These are phyloP conservation scores for Hofmannophila pseudospretella DNA, from an alignment of 2,888 invertebrate species.

Conservation along the genomic window DNA sequence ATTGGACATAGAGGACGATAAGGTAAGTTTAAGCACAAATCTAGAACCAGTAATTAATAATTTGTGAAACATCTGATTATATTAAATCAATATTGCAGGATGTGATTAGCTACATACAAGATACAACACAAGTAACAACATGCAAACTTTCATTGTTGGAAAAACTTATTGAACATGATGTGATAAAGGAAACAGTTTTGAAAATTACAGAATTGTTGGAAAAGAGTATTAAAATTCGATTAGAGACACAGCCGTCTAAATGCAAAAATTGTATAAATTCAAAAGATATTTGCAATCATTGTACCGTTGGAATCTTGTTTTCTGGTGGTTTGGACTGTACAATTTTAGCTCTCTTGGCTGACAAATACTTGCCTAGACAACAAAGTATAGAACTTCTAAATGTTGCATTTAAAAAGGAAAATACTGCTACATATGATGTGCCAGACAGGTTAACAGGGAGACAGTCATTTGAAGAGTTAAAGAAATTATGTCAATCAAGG, in stretches of 20 bases:
- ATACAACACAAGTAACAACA: conserved; percentile 25
- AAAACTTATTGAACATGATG: conserved; percentile 47
- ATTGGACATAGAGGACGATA: conserved; percentile 25
- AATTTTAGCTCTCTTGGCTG: conserved; percentile 88
- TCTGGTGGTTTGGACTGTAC: conserved; percentile 98
- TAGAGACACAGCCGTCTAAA: conserved; percentile 78
- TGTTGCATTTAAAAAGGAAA: conserved; percentile 89
- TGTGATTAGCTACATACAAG: conserved; percentile 39
- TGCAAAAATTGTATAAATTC: conserved; percentile 78
- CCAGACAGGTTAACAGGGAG: conserved; percentile 91
- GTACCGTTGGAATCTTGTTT: conserved; percentile 89
- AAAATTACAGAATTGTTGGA: conserved; percentile 72
- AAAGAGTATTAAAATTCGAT: conserved; percentile 78
- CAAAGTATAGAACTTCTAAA: conserved; percentile 94
- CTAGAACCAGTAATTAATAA: no score
- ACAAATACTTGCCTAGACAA: conserved; percentile 80
- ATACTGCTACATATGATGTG: conserved; percentile 77
- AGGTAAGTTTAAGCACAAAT: conserved; percentile 33
- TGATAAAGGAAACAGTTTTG: conserved; percentile 55
- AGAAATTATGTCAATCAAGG: conserved; percentile 80
- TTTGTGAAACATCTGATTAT: no score
- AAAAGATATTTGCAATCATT: conserved; percentile 67
- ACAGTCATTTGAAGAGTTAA: conserved; percentile 83
- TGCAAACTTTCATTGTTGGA: conserved; percentile 51
- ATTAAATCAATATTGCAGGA: conserved; percentile 17